These are phyloP conservation scores for Entomobrya proxima DNA, from an alignment of 2,888 invertebrate species.

Conservation along the genomic window DNA sequence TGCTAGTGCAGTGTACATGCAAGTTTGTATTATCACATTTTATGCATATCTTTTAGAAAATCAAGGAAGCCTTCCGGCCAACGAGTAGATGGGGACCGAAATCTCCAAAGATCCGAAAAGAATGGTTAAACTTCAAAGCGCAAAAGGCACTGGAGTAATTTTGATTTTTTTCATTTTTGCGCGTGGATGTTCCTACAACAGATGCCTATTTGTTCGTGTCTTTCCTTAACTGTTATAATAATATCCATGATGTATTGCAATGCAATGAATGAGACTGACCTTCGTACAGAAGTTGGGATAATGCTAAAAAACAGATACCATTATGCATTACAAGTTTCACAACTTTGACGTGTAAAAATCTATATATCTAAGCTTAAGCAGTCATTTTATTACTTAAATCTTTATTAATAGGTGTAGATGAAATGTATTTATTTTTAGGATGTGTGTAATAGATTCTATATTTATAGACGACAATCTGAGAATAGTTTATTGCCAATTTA, in stretches of 20 bases:
- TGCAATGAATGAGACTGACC: slow-evolving; percentile 28
- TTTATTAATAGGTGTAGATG: too few species aligned
- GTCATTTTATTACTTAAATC: too few species aligned
- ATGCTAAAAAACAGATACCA: too few species aligned
- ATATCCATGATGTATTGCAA: neutral
- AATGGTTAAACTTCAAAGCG: slow-evolving; percentile 69
- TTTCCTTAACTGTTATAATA: neutral
- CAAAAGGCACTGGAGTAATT: slow-evolving; percentile 10
- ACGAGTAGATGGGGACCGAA: slow-evolving; percentile 76
- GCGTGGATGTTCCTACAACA: neutral
- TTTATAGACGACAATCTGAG: too few species aligned
- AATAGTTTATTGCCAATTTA: too few species aligned
- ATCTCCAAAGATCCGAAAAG: slow-evolving; percentile 64
- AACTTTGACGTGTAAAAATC: too few species aligned
- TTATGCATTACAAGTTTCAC: too few species aligned
- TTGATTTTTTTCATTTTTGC: neutral
- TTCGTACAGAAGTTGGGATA: slow-evolving; percentile 25
- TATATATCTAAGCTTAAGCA: too few species aligned
- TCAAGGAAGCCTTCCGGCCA: slow-evolving; percentile 72
- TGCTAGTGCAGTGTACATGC: neutral
- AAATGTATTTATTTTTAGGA: too few species aligned
- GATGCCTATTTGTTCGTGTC: neutral
- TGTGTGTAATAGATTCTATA: too few species aligned
- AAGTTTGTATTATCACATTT: neutral
- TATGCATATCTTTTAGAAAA: slow-evolving; percentile 62